These are phyloP conservation scores for Hirtodrosophila trivittata DNA, from an alignment of 2,888 invertebrate species.

Conservation along the genomic window DNA sequence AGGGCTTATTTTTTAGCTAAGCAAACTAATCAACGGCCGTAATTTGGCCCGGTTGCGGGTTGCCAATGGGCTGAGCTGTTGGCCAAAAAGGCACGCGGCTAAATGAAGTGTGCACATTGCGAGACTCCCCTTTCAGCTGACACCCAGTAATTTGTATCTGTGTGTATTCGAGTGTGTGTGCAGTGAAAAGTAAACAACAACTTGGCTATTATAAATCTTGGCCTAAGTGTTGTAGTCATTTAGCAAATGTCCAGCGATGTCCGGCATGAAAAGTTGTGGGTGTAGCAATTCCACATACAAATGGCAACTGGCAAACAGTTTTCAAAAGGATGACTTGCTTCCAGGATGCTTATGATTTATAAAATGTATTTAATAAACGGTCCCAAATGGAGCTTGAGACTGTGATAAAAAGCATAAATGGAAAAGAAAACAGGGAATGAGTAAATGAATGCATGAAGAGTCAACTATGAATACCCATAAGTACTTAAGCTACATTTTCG, in stretches of 20 bases:
- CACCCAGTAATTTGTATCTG: background rate
- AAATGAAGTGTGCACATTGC: conserved; percentile 70
- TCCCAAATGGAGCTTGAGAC: conserved; percentile 32
- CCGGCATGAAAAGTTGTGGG: conserved; percentile 66
- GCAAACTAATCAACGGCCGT: conserved; percentile 74
- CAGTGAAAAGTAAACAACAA: conserved; percentile 72
- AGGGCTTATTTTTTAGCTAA: conserved; percentile 53
- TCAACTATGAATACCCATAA: conserved; percentile 2
- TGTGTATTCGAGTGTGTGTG: conserved; percentile 38
- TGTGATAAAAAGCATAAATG: conserved; percentile 19
- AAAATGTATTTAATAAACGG: conserved; percentile 72
- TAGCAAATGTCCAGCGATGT: conserved; percentile 71
- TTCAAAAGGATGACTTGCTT: conserved; percentile 24
- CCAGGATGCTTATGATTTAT: conserved; percentile 55
- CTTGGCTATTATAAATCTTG: conserved; percentile 73
- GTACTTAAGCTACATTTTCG: background rate
- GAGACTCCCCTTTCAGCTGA: conserved; percentile 42
- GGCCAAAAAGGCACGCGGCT: conserved; percentile 53
- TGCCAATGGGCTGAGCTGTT: conserved; percentile 27
- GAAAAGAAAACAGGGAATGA: background rate
- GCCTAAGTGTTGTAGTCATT: conserved; percentile 80
- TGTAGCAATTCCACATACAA: conserved; percentile 26
- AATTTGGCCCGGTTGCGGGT: conserved; percentile 38
- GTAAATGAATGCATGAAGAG: no score
- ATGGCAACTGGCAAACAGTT: conserved; percentile 2